Conservation (phyloP, 1,140 invertebrate genomes). For the Pollicipes pollicipes region DNA sequence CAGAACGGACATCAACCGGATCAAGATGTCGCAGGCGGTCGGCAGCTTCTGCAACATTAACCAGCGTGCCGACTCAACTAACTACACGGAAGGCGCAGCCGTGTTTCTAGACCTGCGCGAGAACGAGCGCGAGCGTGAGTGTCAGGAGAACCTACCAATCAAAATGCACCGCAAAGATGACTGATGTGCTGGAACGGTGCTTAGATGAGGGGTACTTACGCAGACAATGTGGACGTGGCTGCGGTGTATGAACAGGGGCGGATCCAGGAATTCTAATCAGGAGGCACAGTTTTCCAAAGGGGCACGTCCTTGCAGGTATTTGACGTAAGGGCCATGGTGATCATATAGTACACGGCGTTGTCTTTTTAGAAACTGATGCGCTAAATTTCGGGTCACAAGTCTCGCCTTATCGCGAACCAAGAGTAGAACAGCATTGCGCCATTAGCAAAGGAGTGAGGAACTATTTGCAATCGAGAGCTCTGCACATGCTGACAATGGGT, state of each 20-base stretch:
- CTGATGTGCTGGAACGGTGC: neutral
- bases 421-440: too few species aligned
- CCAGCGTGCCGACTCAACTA: conserved; percentile 74
- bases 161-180: neutral
- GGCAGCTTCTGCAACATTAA: conserved; percentile 76
- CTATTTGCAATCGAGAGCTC: too few species aligned
- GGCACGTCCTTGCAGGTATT: too few species aligned
- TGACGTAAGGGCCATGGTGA: too few species aligned
- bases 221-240: neutral
- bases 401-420: too few species aligned
- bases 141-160: neutral
- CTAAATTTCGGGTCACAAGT: too few species aligned
- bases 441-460: too few species aligned
- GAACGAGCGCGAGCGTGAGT: conserved; percentile 71
- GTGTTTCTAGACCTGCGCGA: conserved; percentile 77
- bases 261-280: neutral
- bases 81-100: conserved; percentile 73
- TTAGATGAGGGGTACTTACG: neutral
- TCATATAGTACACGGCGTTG: too few species aligned
- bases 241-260: too few species aligned
- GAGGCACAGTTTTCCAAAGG: neutral
- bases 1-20: conserved; percentile 73
- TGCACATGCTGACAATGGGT: too few species aligned
- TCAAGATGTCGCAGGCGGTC: conserved; percentile 74
- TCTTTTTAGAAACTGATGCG: too few species aligned